A percentile compares a stretch with the other conserved stretches of the same genome.
Conservation (phyloP, 2,797 vertebrate genomes). For the Gephyroberyx darwinii region DNA sequence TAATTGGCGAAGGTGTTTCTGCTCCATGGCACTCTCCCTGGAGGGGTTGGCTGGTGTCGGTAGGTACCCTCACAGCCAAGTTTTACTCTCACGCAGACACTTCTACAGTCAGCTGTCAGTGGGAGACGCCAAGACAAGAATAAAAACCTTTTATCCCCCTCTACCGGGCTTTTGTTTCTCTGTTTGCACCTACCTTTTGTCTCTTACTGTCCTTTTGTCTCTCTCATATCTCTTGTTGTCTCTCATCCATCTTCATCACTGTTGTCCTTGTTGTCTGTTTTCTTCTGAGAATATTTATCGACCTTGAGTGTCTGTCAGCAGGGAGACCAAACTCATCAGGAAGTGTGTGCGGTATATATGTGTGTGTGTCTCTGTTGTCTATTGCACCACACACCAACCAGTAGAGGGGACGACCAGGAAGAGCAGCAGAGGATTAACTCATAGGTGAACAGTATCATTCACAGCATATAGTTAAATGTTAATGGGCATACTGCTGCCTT, state of each 20-base stretch:
- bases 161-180: conserved; percentile 38
- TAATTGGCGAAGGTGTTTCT: conserved; percentile 43
- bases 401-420: conserved; percentile 40
- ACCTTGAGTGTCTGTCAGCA: conserved; percentile 54
- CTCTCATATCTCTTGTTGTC: neutral
- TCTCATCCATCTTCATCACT: conserved; percentile 6
- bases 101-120: conserved; percentile 32
- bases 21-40: conserved; percentile 16
- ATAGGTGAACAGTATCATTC: conserved; percentile 60
- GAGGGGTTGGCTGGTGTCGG: conserved; percentile 7
- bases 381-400: conserved; percentile 23
- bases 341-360: conserved; percentile 3
- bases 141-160: conserved; percentile 2
- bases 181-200: conserved; percentile 33
- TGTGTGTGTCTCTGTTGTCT: conserved; percentile 41
- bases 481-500: conserved; percentile 58
- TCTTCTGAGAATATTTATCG: conserved; percentile 54
- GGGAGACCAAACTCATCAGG: conserved; percentile 42
- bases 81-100: conserved; percentile 6
- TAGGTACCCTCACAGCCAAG: neutral
- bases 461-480: conserved; percentile 73
- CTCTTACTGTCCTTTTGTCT: conserved; percentile 32
- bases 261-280: conserved; percentile 45
- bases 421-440: conserved; percentile 72
- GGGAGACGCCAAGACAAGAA: conserved; percentile 29